These are phyloP conservation scores for Scomber japonicus DNA, from an alignment of 2,113 vertebrate species.

Conservation along the genomic window DNA sequence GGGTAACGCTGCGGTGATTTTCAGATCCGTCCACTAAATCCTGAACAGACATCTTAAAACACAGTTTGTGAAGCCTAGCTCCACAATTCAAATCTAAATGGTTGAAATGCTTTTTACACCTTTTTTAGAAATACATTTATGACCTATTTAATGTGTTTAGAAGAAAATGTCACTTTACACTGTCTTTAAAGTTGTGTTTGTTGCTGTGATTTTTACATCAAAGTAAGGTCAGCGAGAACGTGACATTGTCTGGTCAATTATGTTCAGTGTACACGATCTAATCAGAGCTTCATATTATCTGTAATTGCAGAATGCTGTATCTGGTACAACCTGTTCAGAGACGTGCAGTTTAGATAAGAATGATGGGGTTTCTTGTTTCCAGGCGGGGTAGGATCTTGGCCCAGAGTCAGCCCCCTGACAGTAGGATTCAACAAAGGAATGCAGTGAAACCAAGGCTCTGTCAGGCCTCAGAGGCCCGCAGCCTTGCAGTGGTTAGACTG, in stretches of 20 bases:
- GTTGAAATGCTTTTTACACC: too few species aligned
- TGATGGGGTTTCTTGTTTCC: not conserved
- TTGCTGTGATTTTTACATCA: too few species aligned
- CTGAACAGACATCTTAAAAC: too few species aligned
- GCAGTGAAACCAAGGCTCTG: conserved; percentile 10
- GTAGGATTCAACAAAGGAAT: conserved; percentile 7
- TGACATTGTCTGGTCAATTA: not conserved
- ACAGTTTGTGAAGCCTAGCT: too few species aligned
- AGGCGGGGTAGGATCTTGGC: not conserved
- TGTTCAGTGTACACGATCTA: not conserved
- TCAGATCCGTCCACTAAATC: too few species aligned
- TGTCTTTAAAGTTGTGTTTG: too few species aligned
- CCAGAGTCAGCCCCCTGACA: conserved; percentile 5
- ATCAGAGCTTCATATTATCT: conserved; percentile 8
- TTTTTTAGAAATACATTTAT: too few species aligned
- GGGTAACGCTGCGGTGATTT: too few species aligned
- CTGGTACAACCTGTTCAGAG: not conserved
- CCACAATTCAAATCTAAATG: too few species aligned
- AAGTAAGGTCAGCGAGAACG: not conserved
- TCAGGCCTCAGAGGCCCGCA: conserved; percentile 1
- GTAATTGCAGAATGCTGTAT: conserved; percentile 6
- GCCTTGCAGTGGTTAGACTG: not conserved
- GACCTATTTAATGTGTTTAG: too few species aligned
- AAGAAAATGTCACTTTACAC: too few species aligned
- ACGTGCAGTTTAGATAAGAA: conserved; percentile 5